Evolutionary conservation across 2,888 invertebrate species (phyloP).

Genomic region (Automeris io): DNA sequence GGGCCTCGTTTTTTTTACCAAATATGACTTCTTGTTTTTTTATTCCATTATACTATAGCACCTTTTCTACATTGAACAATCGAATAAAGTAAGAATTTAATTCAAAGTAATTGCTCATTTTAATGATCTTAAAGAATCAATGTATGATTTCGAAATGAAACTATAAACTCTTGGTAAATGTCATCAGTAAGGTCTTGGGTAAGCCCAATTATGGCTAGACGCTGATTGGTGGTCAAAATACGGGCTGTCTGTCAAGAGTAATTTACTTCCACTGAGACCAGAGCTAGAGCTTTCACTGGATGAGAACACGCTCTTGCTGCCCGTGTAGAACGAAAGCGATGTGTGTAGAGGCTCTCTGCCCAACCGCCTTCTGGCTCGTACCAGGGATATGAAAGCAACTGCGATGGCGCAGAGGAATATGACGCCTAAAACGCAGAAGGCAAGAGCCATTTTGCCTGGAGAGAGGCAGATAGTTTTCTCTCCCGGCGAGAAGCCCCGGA

Average conservation of each 20-base stretch:
- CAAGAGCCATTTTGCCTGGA: slow-evolving; percentile 85
- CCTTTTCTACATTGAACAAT: neutral
- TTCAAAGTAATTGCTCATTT: neutral
- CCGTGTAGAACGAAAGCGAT: slow-evolving; percentile 76
- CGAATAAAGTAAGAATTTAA: neutral
- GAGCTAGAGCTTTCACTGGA: slow-evolving; percentile 78
- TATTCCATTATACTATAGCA: neutral
- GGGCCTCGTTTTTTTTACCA: too few species aligned
- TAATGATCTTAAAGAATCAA: too few species aligned
- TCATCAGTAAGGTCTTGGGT: slow-evolving; percentile 55
- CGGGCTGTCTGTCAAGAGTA: slow-evolving; percentile 78
- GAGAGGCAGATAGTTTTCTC: slow-evolving; percentile 84
- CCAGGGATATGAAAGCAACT: slow-evolving; percentile 81
- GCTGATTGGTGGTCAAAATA: slow-evolving; percentile 76
- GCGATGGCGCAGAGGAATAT: slow-evolving; percentile 84
- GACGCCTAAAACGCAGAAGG: slow-evolving; percentile 83
- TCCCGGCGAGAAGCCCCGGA: slow-evolving; percentile 69
- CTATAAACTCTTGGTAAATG: too few species aligned
- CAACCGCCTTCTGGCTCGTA: slow-evolving; percentile 76
- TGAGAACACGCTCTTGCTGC: slow-evolving; percentile 78
- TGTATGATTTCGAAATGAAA: neutral
- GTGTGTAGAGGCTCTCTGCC: slow-evolving; percentile 67
- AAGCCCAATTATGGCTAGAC: slow-evolving; percentile 73
- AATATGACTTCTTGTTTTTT: neutral
- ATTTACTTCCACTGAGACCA: slow-evolving; percentile 77